These are phyloP conservation scores for Oreochromis grahami DNA, from an alignment of 2,797 vertebrate species.

Conservation along the genomic window DNA sequence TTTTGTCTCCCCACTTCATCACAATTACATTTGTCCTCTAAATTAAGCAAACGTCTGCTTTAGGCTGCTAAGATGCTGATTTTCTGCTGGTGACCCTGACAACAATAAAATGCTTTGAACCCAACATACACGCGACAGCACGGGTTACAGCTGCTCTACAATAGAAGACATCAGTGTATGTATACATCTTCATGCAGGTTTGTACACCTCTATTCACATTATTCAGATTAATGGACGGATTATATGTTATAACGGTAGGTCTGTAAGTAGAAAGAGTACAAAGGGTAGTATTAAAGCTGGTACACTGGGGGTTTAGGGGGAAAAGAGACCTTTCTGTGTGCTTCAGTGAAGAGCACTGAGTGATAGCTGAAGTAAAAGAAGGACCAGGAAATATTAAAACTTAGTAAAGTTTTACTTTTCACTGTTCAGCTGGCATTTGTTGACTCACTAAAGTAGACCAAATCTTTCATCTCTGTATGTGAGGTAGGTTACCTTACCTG, in stretches of 20 bases:
- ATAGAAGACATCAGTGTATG: not conserved
- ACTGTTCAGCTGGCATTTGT: not conserved
- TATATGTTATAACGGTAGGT: slow-evolving; percentile 9
- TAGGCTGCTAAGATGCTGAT: not conserved
- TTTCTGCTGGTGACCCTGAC: not conserved
- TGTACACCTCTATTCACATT: slow-evolving; percentile 9
- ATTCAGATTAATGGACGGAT: slow-evolving; percentile 36
- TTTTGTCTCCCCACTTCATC: not conserved
- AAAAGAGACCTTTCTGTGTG: not conserved
- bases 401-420: not conserved
- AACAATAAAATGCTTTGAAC: not conserved
- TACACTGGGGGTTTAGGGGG: not conserved
- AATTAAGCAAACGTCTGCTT: not conserved
- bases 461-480: not conserved
- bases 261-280: not conserved
- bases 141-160: slow-evolving; percentile 13
- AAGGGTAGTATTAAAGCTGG: not conserved
- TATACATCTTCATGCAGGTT: not conserved
- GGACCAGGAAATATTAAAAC: not conserved
- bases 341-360: not conserved
- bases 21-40: not conserved
- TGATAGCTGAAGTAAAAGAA: not conserved
- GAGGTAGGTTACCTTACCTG: not conserved
- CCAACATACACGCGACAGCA: not conserved
- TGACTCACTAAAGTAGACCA: not conserved